Percentiles rank a stretch among this genome's conserved stretches.
Conservation (phyloP, 2,888 invertebrate genomes). For the Sminthurides aquaticus region DNA sequence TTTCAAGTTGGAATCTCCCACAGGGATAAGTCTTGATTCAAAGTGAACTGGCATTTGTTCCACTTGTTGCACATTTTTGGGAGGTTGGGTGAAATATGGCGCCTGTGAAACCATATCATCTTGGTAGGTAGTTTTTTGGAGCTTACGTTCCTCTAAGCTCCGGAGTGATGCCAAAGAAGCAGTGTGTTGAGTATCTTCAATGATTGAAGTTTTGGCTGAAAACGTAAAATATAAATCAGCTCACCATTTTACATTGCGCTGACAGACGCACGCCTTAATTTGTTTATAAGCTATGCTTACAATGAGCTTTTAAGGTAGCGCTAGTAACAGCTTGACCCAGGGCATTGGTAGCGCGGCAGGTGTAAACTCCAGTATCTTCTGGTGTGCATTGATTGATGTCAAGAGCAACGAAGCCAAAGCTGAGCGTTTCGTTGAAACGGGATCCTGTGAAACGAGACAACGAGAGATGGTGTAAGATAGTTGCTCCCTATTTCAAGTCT, state of each 20-base stretch:
- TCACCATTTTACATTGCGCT: too few relatives aligned
- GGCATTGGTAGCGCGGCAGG: slow-evolving; percentile 83
- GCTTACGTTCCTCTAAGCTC: slow-evolving; percentile 62
- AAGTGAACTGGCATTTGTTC: slow-evolving; percentile 91
- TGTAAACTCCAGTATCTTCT: slow-evolving; percentile 94
- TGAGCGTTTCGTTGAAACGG: slow-evolving; percentile 89
- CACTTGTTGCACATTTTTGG: slow-evolving; percentile 73
- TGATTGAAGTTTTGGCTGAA: slow-evolving; percentile 58
- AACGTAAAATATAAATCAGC: slow-evolving; percentile 21
- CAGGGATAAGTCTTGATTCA: slow-evolving; percentile 86
- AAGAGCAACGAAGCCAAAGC: slow-evolving; percentile 93
- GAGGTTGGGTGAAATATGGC: slow-evolving; percentile 85
- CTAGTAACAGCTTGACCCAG: slow-evolving; percentile 89
- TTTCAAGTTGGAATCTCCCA: slow-evolving; percentile 83
- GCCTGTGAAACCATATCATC: slow-evolving; percentile 78
- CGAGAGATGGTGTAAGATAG: neutral
- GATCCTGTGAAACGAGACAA: slow-evolving; percentile 54
- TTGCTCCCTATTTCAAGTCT: neutral
- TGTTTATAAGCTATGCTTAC: slow-evolving; percentile 49
- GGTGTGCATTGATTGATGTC: slow-evolving; percentile 93
- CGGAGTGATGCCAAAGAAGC: slow-evolving; percentile 77
- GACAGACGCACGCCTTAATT: too few relatives aligned
- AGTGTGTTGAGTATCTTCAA: slow-evolving; percentile 55
- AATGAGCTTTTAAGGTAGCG: slow-evolving; percentile 74
- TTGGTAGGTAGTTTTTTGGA: slow-evolving; percentile 56